These are phyloP conservation scores for Onychomys arenicola DNA, from an alignment of 2,797 vertebrate species.

Conservation along the genomic window DNA sequence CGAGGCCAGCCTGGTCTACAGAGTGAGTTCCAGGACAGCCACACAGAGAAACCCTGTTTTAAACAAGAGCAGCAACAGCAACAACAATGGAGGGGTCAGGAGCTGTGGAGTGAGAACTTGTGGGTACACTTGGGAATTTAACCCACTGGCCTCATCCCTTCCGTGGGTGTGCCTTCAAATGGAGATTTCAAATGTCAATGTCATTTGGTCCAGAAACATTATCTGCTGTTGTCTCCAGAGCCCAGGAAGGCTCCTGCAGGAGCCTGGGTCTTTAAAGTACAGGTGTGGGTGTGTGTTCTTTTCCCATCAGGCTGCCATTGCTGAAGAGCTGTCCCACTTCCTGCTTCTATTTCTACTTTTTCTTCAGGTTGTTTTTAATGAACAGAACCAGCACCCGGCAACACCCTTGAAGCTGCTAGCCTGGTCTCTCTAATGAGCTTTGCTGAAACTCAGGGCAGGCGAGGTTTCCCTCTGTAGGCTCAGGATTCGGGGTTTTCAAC, in stretches of 20 bases:
- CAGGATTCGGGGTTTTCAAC: not conserved
- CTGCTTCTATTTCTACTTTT: not conserved
- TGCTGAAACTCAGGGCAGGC: slow-evolving; percentile 1
- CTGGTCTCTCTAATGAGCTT: slow-evolving; percentile 9
- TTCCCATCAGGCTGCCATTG: not conserved
- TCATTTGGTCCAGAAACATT: not conserved
- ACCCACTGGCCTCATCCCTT: not conserved
- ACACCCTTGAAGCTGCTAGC: not conserved
- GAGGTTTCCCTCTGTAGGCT: not conserved
- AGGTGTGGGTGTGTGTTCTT: too few species aligned
- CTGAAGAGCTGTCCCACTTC: not conserved
- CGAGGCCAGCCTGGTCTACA: not conserved
- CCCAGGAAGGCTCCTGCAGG: not conserved
- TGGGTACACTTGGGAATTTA: not conserved
- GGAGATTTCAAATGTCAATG: not conserved
- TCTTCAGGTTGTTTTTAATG: slow-evolving; percentile 25
- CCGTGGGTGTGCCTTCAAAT: not conserved
- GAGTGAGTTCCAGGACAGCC: not conserved
- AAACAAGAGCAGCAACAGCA: too few species aligned
- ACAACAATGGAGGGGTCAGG: not conserved
- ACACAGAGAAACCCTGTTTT: not conserved
- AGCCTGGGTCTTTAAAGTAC: not conserved
- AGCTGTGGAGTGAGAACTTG: not conserved
- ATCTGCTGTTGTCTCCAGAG: not conserved
- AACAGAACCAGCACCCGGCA: slow-evolving; percentile 20